phyloP scores from a whole-genome alignment of 2,797 vertebrate genomes.

The Salarias fasciatus region DNA sequence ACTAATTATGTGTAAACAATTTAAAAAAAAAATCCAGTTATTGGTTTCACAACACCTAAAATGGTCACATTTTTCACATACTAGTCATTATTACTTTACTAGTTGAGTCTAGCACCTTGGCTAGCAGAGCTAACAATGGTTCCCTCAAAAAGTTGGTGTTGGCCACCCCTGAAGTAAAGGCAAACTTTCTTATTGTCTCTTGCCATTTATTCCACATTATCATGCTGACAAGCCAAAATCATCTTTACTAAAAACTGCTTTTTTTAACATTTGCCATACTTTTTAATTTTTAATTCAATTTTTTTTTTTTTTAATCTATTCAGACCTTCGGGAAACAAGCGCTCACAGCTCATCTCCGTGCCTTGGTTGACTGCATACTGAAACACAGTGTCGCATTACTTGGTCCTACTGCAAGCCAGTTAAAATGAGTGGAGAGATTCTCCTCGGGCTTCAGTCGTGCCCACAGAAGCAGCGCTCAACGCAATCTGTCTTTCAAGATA shows the following conservation, averaged over 20 bases:
- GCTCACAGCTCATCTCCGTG: background rate
- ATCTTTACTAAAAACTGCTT: conserved; percentile 13
- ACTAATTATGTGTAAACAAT: no score
- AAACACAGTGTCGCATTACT: conserved; percentile 7
- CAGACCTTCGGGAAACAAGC: no score
- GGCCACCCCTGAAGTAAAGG: background rate
- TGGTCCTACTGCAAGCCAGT: conserved; percentile 14
- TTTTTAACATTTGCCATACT: conserved; percentile 12
- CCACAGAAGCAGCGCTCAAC: conserved; percentile 33
- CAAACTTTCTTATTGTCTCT: conserved; percentile 3
- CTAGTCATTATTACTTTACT: no score
- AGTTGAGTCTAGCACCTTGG: no score
- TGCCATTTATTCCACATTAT: conserved; percentile 24
- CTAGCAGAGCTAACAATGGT: no score
- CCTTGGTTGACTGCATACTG: background rate
- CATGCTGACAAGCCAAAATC: conserved; percentile 15
- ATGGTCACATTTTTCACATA: no score
- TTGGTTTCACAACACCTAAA: no score
- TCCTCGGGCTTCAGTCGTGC: conserved; percentile 25
- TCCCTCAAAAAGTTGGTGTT: no score
- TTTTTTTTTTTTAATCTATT: no score
- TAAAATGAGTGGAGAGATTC: conserved; percentile 28
- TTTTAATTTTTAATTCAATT: no score
- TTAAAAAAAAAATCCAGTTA: no score
- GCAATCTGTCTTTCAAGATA: conserved; percentile 61